Evolutionary conservation across 2,888 invertebrate genomes (phyloP), one percentile per base, ranked within the genome.

Genomic region (Euzophera pinguis): DNA sequence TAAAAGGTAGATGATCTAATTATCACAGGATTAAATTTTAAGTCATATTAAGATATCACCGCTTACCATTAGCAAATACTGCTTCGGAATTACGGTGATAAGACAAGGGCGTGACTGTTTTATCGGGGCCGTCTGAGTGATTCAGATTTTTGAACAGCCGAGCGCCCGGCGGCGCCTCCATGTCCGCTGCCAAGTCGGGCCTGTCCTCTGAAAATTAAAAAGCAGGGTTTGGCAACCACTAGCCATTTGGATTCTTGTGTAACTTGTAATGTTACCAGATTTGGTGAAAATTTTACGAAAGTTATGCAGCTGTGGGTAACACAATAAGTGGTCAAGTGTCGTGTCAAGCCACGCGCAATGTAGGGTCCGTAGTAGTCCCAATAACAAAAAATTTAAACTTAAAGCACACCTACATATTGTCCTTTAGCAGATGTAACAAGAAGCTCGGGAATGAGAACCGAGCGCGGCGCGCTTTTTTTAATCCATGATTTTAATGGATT

Each of bases 131-230:
- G 14, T 67, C 59, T 35, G 63, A 71, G 43, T 71, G 66, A 1
- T 71, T 73, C 2, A 70, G 61, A 53, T 70, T 58, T 47, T 81
- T 83, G 65, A 86, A 88, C 29, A 87, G 58, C 12, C 70, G 75
- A 2, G 71, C 61, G 27, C 62, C 53, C 14, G 62, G 48, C 12
- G 68, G 48, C 12, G 68, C 61, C 16, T 57, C 50, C 10, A 49
- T 50, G 29, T 52, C 62, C 43, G 59, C 43, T 34, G 57, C 54
- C 55, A 83, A 69, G 61, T 88, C 88, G 8, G 81, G 68, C 49
- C 86, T 71, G 54, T 89, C 84, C 56, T 78, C 89, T 88, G 73
- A 45, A 71, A 77, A 70, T 61, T 55, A 65, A 68, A 57, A 49
- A 57, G 53, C 50, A 57, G 34, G 43, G 57, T 57, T 63, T 58